phyloP scores from a whole-genome alignment of 2,888 invertebrate genomes.

The Sympetrum striolatum region DNA sequence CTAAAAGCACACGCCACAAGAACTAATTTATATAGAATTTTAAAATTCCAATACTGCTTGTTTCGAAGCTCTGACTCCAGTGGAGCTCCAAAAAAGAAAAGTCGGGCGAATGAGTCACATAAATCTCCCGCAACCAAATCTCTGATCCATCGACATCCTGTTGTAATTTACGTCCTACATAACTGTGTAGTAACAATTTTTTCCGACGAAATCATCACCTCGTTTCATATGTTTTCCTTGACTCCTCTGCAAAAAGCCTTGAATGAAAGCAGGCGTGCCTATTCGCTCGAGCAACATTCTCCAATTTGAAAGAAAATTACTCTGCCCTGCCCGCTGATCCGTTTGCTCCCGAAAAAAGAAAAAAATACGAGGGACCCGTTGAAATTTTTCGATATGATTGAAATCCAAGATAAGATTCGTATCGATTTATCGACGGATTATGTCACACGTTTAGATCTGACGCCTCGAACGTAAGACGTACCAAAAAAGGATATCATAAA shows the following conservation, averaged over 20 bases:
- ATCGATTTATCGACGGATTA: too few relatives aligned
- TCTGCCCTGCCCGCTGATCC: neutral
- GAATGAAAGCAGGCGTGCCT: neutral
- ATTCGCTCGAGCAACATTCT: neutral
- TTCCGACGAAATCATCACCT: neutral
- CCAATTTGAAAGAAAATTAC: neutral
- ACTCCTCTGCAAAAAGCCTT: neutral
- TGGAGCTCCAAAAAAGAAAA: too few relatives aligned
- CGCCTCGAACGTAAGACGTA: too few relatives aligned
- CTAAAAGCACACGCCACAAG: too few relatives aligned
- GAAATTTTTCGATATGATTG: neutral
- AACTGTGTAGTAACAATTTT: neutral
- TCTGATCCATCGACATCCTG: too few relatives aligned
- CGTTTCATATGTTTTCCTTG: neutral
- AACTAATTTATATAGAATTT: too few relatives aligned
- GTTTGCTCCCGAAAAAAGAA: neutral
- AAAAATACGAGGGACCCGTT: neutral
- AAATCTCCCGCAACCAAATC: too few relatives aligned
- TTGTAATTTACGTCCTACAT: neutral
- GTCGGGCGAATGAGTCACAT: too few relatives aligned
- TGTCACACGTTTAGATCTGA: too few relatives aligned
- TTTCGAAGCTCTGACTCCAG: too few relatives aligned
- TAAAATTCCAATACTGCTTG: too few relatives aligned
- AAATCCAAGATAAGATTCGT: neutral
- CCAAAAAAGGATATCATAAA: too few relatives aligned